A percentile compares a stretch with the other conserved stretches of the same genome.
These are phyloP conservation scores for Oegoconia quadripuncta DNA, from an alignment of 2,888 invertebrate species.

Conservation along the genomic window DNA sequence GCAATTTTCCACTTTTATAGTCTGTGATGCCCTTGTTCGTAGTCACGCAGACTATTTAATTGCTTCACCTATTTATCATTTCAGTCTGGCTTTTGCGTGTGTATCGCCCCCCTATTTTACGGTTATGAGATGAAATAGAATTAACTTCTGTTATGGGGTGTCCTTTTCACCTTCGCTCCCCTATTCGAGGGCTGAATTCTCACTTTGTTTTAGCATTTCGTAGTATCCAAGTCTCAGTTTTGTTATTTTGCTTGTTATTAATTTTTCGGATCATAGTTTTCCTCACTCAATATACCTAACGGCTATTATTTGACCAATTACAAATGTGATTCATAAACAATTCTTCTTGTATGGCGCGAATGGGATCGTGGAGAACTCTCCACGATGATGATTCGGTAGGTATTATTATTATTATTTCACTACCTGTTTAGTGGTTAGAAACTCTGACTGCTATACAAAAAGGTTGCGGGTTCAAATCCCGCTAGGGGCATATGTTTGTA, in stretches of 20 bases:
- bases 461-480: no score
- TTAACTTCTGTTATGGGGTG: not conserved
- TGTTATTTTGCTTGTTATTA: not conserved
- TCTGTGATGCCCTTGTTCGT: not conserved
- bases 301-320: no score
- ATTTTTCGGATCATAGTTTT: not conserved
- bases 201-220: not conserved
- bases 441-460: no score
- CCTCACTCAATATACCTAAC: no score
- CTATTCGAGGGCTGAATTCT: not conserved
- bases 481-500: no score
- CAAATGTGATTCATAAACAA: no score
- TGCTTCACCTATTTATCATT: not conserved
- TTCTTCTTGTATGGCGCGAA: no score
- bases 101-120: conserved; percentile 4
- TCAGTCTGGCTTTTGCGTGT: conserved; percentile 1
- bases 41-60: conserved; percentile 1
- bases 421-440: no score
- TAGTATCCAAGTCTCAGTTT: not conserved
- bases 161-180: not conserved
- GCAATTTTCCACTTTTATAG: not conserved
- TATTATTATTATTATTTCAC: no score
- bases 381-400: no score
- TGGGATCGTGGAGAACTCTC: no score
- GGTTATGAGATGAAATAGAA: not conserved